Percentiles rank a stretch among this genome's conserved stretches.
phyloP scores from a whole-genome alignment of 2,888 invertebrate species.

The Malthinus flaveolus region DNA sequence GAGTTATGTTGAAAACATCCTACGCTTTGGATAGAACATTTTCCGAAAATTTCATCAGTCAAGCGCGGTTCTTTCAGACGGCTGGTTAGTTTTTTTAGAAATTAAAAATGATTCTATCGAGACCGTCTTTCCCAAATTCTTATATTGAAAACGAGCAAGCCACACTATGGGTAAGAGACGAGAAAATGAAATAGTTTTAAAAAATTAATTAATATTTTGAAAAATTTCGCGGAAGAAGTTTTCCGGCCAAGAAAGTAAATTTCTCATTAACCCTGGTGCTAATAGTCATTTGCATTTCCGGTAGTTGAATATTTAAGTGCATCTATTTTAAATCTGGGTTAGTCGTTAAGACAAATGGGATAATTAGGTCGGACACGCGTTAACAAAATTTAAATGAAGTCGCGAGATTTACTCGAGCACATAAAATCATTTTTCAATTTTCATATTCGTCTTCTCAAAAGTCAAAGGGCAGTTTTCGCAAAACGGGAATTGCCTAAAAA shows the following conservation, averaged over 20 bases:
- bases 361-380: too few relatives aligned
- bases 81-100: slow-evolving; percentile 33
- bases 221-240: too few relatives aligned
- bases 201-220: not conserved
- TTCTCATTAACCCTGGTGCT: not conserved
- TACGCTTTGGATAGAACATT: slow-evolving; percentile 35
- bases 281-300: slow-evolving; percentile 12
- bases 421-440: too few relatives aligned
- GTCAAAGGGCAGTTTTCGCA: too few relatives aligned
- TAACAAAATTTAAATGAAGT: too few relatives aligned
- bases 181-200: not conserved
- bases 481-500: too few relatives aligned
- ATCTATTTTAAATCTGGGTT: slow-evolving; percentile 17
- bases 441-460: too few relatives aligned
- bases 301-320: slow-evolving; percentile 9
- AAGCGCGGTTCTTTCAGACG: slow-evolving; percentile 42
- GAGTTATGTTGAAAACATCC: not conserved
- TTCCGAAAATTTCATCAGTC: slow-evolving; percentile 43
- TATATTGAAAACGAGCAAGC: slow-evolving; percentile 46
- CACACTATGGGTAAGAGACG: slow-evolving; percentile 51
- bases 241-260: too few relatives aligned
- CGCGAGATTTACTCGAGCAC: too few relatives aligned
- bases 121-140: slow-evolving; percentile 41
- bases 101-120: slow-evolving; percentile 49
- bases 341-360: not conserved